A percentile compares a stretch with the other conserved stretches of the same genome.
phyloP scores from a whole-genome alignment of 92 coral and sea anemone species.

The Porites evermanni region DNA sequence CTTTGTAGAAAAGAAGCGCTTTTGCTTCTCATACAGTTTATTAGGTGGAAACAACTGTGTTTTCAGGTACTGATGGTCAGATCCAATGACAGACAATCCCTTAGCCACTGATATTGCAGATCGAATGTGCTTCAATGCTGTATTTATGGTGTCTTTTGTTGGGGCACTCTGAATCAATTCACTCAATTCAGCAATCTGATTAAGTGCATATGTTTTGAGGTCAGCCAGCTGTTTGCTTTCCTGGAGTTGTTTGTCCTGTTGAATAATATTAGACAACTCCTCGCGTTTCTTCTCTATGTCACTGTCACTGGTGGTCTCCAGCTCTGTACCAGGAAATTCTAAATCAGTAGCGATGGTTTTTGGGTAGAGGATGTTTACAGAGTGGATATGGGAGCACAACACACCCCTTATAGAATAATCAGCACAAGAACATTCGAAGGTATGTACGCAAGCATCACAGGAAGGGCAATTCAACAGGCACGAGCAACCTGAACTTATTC shows the following conservation, averaged over 20 bases:
- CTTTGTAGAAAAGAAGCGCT: constrained; percentile 46
- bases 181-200: constrained; percentile 9
- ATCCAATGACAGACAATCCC: constrained; percentile 36
- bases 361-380: constrained; percentile 17
- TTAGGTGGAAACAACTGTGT: constrained; percentile 23
- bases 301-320: constrained; percentile 12
- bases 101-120: constrained; percentile 54
- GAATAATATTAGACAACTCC: background rate
- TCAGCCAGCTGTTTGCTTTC: constrained; percentile 19
- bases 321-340: background rate
- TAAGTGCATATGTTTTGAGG: background rate
- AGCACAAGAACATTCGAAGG: constrained; percentile 31
- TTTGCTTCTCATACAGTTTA: constrained; percentile 34
- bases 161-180: constrained; percentile 42
- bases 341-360: too few relatives aligned
- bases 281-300: constrained; percentile 20
- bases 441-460: constrained; percentile 6
- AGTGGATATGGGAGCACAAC: constrained; percentile 18
- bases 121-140: constrained; percentile 28
- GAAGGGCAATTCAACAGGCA: constrained; percentile 19
- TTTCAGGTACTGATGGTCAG: constrained; percentile 47
- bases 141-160: constrained; percentile 29
- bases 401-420: constrained; percentile 29
- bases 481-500: background rate
- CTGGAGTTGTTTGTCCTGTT: background rate